Evolutionary conservation across 2,888 invertebrate genomes (phyloP), one percentile per base, ranked within the genome.

Genomic region (Scrobipalpa costella): DNA sequence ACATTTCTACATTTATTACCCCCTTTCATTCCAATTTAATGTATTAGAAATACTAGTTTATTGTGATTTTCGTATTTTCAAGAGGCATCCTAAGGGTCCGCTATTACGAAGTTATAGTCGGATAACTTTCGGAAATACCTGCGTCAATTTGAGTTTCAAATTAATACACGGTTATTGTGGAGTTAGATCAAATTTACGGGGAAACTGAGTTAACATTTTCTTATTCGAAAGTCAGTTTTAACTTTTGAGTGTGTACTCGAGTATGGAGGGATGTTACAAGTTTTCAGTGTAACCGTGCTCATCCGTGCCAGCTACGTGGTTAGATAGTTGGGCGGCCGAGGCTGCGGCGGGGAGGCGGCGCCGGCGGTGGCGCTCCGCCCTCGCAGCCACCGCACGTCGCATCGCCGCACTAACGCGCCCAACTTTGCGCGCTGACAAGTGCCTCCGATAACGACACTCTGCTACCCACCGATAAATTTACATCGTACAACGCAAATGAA

Each of bases 401-500:
- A 33, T 27, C 27, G 27, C n/a, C 69, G 70, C 71, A 71, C 73
- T 15, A 34, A 72, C 71, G 73, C 69, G 70, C 63, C 21, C 62
- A 70, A 79, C 80, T 73, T 79, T 77, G 70, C 66, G 67, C 72
- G 71, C 71, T 73, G 73, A 72, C 74, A 79, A 79, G 74, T 74
- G 71, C 72, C 72, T 68, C 64, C 74, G 70, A 77, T 80, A 81
- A 79, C 75, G 74, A 76, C 72, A 66, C 67, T 66, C 70, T 65
- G 69, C 66, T 15, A 58, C 61, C 68, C 67, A 67, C 71, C 76
- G 73, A 73, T 74, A 73, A 78, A 81, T 76, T 81, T 71, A 73
- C 77, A 76, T 78, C 74, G 76, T 77, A 75, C 76, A 78, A 76
- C 70, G 71, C 72, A 83, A 83, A 84, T 84, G 78, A 83, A 81